Evolutionary conservation across 2,797 vertebrate species (phyloP).

Genomic region (Ctenopoma multispine): DNA sequence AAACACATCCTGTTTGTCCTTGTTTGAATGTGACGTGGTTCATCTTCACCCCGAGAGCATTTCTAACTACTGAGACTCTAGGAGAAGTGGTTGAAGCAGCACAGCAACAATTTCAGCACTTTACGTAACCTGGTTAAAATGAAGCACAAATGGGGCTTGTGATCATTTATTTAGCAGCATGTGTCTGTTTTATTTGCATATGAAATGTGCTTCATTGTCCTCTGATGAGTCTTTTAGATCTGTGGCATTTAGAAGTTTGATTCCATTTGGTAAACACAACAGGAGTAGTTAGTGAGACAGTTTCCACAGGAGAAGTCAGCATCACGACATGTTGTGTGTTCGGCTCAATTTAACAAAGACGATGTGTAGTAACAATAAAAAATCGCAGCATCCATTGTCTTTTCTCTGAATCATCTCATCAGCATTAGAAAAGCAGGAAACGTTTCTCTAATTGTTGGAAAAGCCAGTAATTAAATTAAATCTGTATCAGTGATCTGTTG

Average conservation of each 20-base stretch:
- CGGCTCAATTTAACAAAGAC: constrained; percentile 16
- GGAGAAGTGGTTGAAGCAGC: too few relatives aligned
- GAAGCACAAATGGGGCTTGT: constrained; percentile 37
- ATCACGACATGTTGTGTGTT: not conserved
- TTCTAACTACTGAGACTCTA: too few relatives aligned
- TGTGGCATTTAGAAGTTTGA: constrained; percentile 20
- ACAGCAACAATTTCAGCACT: too few relatives aligned
- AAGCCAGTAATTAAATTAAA: not conserved
- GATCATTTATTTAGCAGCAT: constrained; percentile 44
- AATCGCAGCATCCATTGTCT: not conserved
- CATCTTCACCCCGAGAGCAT: not conserved
- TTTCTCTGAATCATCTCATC: constrained; percentile 6
- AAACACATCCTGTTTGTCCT: constrained; percentile 28
- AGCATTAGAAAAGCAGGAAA: not conserved
- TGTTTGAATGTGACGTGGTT: constrained; percentile 27
- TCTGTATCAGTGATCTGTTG: not conserved
- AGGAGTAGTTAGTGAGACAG: constrained; percentile 9
- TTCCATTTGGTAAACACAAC: constrained; percentile 30
- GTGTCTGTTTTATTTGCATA: constrained; percentile 48
- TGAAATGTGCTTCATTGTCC: constrained; percentile 53
- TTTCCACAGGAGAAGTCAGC: constrained; percentile 3
- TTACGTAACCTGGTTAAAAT: constrained; percentile 10
- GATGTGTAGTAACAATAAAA: not conserved
- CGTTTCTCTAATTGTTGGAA: constrained; percentile 2
- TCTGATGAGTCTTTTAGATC: constrained; percentile 45